Base-by-base conservation (phyloP, 2,113 vertebrate species). In the Siphamia tubifer region DNA sequence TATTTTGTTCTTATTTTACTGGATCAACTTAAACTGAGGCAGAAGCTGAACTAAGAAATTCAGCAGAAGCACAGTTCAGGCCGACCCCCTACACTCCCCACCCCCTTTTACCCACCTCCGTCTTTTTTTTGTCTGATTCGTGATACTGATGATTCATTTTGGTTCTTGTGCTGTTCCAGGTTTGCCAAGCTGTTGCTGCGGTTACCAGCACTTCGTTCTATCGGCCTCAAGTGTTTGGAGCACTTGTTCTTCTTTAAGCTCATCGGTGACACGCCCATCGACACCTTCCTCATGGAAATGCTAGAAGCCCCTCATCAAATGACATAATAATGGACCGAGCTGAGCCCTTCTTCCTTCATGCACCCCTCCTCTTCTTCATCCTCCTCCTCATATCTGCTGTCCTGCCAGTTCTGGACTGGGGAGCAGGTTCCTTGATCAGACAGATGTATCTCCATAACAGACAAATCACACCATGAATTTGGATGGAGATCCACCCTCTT, bases 251-350 rank as follows among this genome's bases (percentile, higher is more conserved):
- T 99, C 92, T 99, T 99, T 93, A 99, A 99, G 83, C 95, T 99
- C 87, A 99, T 99, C 68, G 98, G 98, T 0, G 98, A 99, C 92
- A 99, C 98, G 2, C 98, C 98, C 28, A 99, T 99, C 4, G 98
- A 99, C 94, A 99, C 98, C 86, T 99, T 99, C 91, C 88, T 99
- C 82, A 99, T 99, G 98, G 98, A 99, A 89, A 99, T 99, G 98
- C 93, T 99, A 82, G 98, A 99, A 82, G 96, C 97, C 0, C 98
- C 98, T 0, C 96, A 99, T 89, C 98, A 99, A 90, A 94, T 97
- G 94, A 98, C 97, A 90, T 98, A 96, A 93, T 89, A 48, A 67
- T 40, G 45, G 57, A 28, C 60, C 56, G 34, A 70, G 21, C 20
- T 17, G 27, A 43, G 36, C 39, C 34, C 51, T 32, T 49, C 42